Conservation (phyloP, 1,140 invertebrate species). For the Diprion similis region DNA sequence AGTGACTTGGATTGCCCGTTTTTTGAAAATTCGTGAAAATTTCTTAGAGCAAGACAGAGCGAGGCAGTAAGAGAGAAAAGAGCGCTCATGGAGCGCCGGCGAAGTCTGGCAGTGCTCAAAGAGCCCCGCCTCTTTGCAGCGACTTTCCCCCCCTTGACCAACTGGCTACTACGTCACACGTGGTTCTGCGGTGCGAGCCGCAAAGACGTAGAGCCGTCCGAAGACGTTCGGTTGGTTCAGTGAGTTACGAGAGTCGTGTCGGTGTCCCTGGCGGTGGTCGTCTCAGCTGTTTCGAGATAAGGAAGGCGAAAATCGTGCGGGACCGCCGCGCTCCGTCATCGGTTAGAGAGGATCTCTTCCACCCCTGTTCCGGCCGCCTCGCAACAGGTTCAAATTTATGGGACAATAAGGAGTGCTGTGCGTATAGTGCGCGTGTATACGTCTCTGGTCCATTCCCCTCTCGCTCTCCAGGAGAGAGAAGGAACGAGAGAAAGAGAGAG, state of each 20-base stretch:
- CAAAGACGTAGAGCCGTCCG: slow-evolving; percentile 36
- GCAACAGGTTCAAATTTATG: slow-evolving; percentile 65
- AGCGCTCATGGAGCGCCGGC: background rate
- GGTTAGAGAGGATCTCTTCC: slow-evolving; percentile 32
- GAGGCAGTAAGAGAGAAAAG: background rate
- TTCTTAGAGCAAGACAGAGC: too few species aligned
- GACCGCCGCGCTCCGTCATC: slow-evolving; percentile 38
- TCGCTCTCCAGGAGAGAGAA: slow-evolving; percentile 23
- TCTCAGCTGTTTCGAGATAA: slow-evolving; percentile 30
- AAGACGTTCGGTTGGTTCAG: slow-evolving; percentile 33
- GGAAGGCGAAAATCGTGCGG: slow-evolving; percentile 46
- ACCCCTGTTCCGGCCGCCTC: slow-evolving; percentile 27
- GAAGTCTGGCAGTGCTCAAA: slow-evolving; percentile 2
- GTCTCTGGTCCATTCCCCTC: slow-evolving; percentile 23
- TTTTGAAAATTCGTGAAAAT: too few species aligned
- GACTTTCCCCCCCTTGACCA: slow-evolving; percentile 43
- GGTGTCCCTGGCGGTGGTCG: slow-evolving; percentile 48
- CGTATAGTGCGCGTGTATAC: slow-evolving; percentile 55
- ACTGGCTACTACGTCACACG: slow-evolving; percentile 49
- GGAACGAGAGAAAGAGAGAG: slow-evolving; percentile 19
- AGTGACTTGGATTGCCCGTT: too few species aligned
- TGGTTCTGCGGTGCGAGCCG: slow-evolving; percentile 48
- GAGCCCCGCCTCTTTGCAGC: slow-evolving; percentile 27
- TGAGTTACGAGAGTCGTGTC: slow-evolving; percentile 53
- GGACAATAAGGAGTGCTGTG: slow-evolving; percentile 59